Base-by-base conservation (phyloP, 2,888 invertebrate species). In the Chloromyia formosa region DNA sequence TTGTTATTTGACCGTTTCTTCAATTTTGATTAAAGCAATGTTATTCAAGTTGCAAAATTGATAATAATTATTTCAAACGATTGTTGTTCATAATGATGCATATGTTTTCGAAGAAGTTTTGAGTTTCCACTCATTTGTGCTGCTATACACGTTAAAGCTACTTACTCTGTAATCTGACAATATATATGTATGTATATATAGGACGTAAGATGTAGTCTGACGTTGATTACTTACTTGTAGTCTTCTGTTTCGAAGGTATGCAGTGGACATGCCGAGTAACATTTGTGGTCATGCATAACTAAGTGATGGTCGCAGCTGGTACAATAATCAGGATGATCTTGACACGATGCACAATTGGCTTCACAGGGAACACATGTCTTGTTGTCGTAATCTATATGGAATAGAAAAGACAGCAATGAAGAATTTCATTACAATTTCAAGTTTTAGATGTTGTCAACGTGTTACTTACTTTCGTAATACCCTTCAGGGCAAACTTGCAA, bases 291-390 rank as follows among this genome's bases (percentile, higher is more conserved):
- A 82, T 93, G 91, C 81, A 95, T 90, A 68, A 95, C 91, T 77
- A 96, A 87, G 82, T 95, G 94, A 84, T 94, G 94, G 81, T 95
- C 94, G 83, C 96, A 96, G 79, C 93, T 94, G 54, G 93, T 93
- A 82, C 96, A 96, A 78, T 90, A 90, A 80, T 94, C 93, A 3
- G 94, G 92, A 78, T 92, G 88, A 79, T 94, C 93, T 79, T 93
- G 92, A 81, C 95, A 95, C 75, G 93, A 93, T 27, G 92, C 93
- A 82, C 96, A 95, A 82, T 95, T 94, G 9, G 94, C 90, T 76
- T 93, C 93, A 82, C 96, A 96, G 0, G 94, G 92, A 4, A 93
- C 90, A 83, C 96, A 96, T 0, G 92, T 92, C 77, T 91, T 90
- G 75, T 93, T 88, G 77, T 90, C 90, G 60, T 87, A 88, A 82